Evolutionary conservation across 53 echinoderm and acorn worm genomes (phyloP).

Genomic region (Hippasteria phrygiana): DNA sequence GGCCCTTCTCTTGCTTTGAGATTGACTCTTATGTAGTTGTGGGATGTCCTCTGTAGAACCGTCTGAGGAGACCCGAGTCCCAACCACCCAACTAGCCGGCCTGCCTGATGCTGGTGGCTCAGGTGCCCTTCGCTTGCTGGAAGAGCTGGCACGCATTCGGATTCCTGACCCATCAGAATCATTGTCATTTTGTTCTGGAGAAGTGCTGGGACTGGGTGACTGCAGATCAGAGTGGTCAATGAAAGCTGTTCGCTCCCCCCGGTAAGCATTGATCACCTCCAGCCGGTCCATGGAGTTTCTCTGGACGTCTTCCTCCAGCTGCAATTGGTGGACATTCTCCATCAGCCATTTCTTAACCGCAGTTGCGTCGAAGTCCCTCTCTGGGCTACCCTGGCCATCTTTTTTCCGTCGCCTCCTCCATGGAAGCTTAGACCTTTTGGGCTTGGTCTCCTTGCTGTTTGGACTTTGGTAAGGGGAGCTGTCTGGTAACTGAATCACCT

Average conservation of each 20-base stretch:
- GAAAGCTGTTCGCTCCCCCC: slow-evolving; percentile 84
- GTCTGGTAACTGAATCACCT: slow-evolving; percentile 23
- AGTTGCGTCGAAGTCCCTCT: slow-evolving; percentile 89
- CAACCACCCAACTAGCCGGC: slow-evolving; percentile 52
- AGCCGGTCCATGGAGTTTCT: slow-evolving; percentile 83
- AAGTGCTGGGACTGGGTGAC: slow-evolving; percentile 36
- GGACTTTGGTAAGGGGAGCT: slow-evolving; percentile 66
- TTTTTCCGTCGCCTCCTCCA: slow-evolving; percentile 73
- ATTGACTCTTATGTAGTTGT: slow-evolving; percentile 75
- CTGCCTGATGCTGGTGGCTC: slow-evolving; percentile 65
- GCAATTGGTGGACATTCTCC: slow-evolving; percentile 48
- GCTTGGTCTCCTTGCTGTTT: slow-evolving; percentile 58
- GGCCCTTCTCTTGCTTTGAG: slow-evolving; percentile 62
- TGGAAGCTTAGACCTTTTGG: slow-evolving; percentile 78
- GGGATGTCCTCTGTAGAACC: slow-evolving; percentile 48
- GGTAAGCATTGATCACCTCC: slow-evolving; percentile 97
- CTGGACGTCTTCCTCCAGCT: slow-evolving; percentile 35
- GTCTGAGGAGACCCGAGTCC: slow-evolving; percentile 7
- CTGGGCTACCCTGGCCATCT: slow-evolving; percentile 86
- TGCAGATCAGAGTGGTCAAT: slow-evolving; percentile 62
- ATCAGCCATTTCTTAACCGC: slow-evolving; percentile 90
- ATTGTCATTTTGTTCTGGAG: slow-evolving; percentile 31
- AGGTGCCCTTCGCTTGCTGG: slow-evolving; percentile 83
- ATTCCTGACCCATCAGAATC: slow-evolving; percentile 31
- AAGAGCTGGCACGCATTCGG: slow-evolving; percentile 22